Base-by-base conservation (phyloP, 2,888 invertebrate genomes). In the Nycteola revayana region DNA sequence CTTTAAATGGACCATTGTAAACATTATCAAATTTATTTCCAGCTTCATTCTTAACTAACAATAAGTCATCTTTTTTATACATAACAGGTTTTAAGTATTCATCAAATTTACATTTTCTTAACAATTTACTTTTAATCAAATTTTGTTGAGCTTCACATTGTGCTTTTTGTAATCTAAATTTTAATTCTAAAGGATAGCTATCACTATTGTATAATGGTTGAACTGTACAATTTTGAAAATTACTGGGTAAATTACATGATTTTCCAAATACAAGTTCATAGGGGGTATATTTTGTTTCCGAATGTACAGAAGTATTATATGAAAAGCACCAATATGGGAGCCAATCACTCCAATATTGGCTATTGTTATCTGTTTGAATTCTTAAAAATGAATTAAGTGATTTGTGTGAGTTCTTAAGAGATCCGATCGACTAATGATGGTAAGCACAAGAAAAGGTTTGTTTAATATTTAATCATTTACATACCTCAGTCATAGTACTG, bases 391-490 rank as follows among this genome's bases (percentile, higher is more conserved):
- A 25, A 21, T 23, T 23, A 14, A 42, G 8, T 7, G 9, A 8
- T 28, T 42, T 42, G 28, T 42, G 42, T 0, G 36, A 17, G 9
- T 36, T 36, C 8, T 42, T 36, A 2, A 42, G 14, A 1, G 30
- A 10, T 6, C 42, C 36, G 1, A 36, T 36, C 1, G 26, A 30
- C 22, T 36, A 25, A 9, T 33, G 42, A 18, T 42, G 42, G 9
- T 42, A 48, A 2, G 48, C 36, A 3, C 29, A 29, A 7, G 41
- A 33, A 9, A 7, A 18, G 24, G 26, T 11, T 25, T 44, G 31
- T 6, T 28, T 38, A 8, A 48, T 38, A 20, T 36, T 14, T 23
- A 48, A 29, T 6, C 43, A 17, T 24, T 28, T 41, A 36, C 43
- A 38, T 27, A 48, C 36, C 36, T 48, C 35, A 3, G 14, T 20